Conservation (phyloP, 2,888 invertebrate genomes). For the Phorcus lineatus region DNA sequence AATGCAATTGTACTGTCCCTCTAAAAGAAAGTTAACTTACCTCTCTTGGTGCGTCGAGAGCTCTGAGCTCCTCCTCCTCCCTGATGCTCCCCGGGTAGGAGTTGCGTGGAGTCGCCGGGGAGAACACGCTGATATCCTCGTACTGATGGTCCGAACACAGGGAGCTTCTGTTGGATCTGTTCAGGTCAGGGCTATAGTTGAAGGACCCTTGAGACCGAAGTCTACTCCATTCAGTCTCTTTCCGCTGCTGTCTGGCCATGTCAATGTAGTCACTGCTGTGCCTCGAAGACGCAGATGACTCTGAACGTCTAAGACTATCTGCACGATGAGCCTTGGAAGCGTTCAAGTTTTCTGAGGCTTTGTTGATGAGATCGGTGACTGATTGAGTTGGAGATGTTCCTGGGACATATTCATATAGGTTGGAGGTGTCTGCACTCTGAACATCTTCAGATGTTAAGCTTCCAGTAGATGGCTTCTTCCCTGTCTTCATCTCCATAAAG, state of each 20-base stretch:
- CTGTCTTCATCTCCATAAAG: constrained; percentile 84
- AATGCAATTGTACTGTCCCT: too few relatives aligned
- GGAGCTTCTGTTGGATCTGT: constrained; percentile 41
- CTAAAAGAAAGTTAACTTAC: too few relatives aligned
- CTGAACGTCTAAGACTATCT: constrained; percentile 61
- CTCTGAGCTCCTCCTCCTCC: background rate
- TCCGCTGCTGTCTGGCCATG: constrained; percentile 54
- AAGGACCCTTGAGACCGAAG: constrained; percentile 54
- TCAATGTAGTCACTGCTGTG: constrained; percentile 59
- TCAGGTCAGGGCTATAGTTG: constrained; percentile 37
- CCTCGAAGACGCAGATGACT: constrained; percentile 52
- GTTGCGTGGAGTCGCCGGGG: constrained; percentile 34
- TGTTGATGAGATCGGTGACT: constrained; percentile 42
- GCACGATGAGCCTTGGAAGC: constrained; percentile 54
- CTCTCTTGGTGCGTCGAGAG: too few relatives aligned
- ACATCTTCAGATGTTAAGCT: constrained; percentile 33
- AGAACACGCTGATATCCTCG: constrained; percentile 47
- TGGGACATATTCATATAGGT: constrained; percentile 34
- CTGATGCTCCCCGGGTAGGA: constrained; percentile 32
- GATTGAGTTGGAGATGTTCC: constrained; percentile 35
- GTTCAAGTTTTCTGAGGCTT: constrained; percentile 41
- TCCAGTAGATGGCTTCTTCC: constrained; percentile 31
- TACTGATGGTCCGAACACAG: constrained; percentile 45
- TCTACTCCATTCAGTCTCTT: constrained; percentile 66
- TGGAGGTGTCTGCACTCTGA: constrained; percentile 36